These are phyloP conservation scores for Trialeurodes vaporariorum DNA, from an alignment of 1,140 invertebrate genomes.

Conservation along the genomic window DNA sequence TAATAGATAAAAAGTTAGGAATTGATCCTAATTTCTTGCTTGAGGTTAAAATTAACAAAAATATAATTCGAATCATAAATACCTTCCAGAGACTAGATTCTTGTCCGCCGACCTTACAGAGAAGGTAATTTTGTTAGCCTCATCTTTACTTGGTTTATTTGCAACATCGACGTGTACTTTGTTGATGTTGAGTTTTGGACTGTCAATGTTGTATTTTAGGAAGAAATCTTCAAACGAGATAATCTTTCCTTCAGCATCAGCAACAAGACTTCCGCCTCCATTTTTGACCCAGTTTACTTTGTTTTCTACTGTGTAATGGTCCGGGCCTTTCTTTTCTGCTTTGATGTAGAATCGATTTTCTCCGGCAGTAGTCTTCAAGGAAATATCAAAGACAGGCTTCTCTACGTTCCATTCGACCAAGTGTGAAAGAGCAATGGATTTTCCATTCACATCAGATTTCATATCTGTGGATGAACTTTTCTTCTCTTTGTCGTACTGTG, in stretches of 20 bases:
- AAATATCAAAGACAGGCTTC: not conserved
- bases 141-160: slow-evolving; percentile 43
- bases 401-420: not conserved
- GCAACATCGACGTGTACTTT: slow-evolving; percentile 49
- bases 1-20: too few species aligned
- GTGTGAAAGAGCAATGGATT: not conserved
- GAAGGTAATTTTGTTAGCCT: slow-evolving; percentile 45
- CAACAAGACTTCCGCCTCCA: slow-evolving; percentile 25
- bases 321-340: not conserved
- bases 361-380: not conserved
- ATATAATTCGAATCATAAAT: slow-evolving; percentile 16
- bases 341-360: not conserved
- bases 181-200: slow-evolving; percentile 48
- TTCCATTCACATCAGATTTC: not conserved
- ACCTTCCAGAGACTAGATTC: slow-evolving; percentile 54
- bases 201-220: slow-evolving; percentile 48
- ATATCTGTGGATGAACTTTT: not conserved
- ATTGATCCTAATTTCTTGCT: too few species aligned
- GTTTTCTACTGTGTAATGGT: not conserved
- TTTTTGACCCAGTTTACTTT: slow-evolving; percentile 20
- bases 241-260: slow-evolving; percentile 42
- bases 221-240: slow-evolving; percentile 50
- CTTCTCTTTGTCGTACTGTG: not conserved
- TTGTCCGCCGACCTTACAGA: slow-evolving; percentile 47
- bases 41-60: too few species aligned